Conservation (phyloP, 1,140 invertebrate genomes). For the Achatina immaculata region DNA sequence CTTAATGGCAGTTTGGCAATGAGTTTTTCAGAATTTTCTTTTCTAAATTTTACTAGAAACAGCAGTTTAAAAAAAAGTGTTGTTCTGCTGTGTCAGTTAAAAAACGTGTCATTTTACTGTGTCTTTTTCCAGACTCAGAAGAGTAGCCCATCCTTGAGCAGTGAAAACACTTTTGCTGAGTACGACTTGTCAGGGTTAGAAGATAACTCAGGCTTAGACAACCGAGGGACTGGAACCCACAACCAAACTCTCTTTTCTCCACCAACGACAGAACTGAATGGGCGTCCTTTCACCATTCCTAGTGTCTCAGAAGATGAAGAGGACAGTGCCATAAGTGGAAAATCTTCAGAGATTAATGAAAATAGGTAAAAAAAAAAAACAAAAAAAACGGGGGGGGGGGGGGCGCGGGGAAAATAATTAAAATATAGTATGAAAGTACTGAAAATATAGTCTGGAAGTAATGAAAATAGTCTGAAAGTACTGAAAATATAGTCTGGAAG, state of each 20-base stretch:
- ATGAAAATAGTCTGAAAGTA: no score
- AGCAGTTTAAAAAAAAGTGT: no score
- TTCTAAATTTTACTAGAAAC: no score
- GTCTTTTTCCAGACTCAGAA: conserved; percentile 19
- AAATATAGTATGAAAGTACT: no score
- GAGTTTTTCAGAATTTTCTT: no score
- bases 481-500: no score
- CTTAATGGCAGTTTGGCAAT: no score
- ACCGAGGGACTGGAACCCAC: background rate
- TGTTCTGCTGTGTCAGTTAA: no score
- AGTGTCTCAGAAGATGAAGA: conserved; percentile 49
- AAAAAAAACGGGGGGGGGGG: no score
- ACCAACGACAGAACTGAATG: conserved; percentile 18
- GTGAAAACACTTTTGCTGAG: conserved; percentile 37
- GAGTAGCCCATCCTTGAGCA: conserved; percentile 28
- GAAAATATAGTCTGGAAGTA: no score
- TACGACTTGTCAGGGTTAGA: conserved; percentile 42
- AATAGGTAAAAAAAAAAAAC: conserved; percentile 46
- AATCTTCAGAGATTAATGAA: conserved; percentile 53
- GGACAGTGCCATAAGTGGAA: conserved; percentile 51
- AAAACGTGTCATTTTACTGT: no score
- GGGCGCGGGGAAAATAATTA: no score
- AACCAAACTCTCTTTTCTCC: background rate
- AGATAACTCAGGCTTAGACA: conserved; percentile 16
- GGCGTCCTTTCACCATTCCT: conserved; percentile 27